A percentile compares a stretch with the other conserved stretches of the same genome.
Conservation (phyloP, 2,113 vertebrate species). For the Cyrtonyx montezumae region DNA sequence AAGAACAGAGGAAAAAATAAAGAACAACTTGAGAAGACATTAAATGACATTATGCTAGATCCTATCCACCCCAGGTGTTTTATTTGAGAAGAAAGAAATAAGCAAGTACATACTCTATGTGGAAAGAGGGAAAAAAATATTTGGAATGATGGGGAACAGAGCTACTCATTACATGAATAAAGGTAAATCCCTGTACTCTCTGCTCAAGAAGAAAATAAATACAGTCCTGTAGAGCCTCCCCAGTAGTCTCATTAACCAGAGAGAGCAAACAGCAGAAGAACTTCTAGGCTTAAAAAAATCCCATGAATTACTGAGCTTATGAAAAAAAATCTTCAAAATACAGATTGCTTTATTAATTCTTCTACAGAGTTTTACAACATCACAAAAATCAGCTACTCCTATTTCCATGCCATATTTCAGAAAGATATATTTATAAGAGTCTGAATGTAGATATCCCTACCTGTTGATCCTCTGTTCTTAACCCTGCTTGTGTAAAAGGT, state of each 20-base stretch:
- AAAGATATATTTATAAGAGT: background rate
- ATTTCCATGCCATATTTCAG: background rate
- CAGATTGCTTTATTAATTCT: background rate
- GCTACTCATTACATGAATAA: background rate
- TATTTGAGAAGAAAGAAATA: background rate
- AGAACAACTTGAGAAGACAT: background rate
- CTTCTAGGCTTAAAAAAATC: background rate
- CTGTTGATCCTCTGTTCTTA: slow-evolving; percentile 72
- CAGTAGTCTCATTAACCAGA: background rate
- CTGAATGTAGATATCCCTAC: slow-evolving; percentile 45
- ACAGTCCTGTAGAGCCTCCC: background rate
- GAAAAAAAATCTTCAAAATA: background rate
- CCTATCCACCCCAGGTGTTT: background rate
- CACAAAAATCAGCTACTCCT: background rate
- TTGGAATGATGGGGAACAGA: background rate
- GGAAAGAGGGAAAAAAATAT: background rate
- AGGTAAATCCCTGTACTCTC: background rate
- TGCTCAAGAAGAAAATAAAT: background rate
- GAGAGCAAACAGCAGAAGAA: background rate
- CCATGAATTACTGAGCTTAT: background rate
- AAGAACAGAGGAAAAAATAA: background rate
- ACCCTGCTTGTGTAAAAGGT: slow-evolving; percentile 90
- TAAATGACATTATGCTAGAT: background rate
- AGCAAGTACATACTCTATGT: background rate
- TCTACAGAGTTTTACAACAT: background rate